Evolutionary conservation across 2,113 vertebrate genomes (phyloP).

Genomic region (Passer montanus): DNA sequence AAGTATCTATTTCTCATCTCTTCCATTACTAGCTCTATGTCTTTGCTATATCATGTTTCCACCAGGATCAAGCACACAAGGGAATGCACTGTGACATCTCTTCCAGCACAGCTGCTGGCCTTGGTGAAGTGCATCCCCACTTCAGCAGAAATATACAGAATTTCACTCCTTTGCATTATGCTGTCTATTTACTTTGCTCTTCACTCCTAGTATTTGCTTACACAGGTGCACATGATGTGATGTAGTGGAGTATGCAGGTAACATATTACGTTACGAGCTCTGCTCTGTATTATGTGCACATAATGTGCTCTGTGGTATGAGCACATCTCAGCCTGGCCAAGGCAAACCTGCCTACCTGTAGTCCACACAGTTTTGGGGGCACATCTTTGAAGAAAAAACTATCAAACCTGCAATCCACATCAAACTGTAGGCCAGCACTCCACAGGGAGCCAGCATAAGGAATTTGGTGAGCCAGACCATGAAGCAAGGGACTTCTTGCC

Average conservation of each 20-base stretch:
- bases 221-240: not conserved
- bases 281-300: not conserved
- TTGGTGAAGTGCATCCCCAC: not conserved
- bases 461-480: not conserved
- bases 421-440: not conserved
- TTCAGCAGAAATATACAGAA: not conserved
- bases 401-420: not conserved
- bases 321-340: not conserved
- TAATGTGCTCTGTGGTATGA: not conserved
- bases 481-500: not conserved
- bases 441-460: not conserved
- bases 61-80: not conserved
- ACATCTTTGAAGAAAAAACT: not conserved
- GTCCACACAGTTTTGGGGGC: not conserved
- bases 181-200: not conserved
- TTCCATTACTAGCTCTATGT: not conserved
- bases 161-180: not conserved
- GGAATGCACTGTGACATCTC: not conserved
- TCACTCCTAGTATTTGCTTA: not conserved
- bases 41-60: not conserved
- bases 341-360: not conserved
- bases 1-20: not conserved
- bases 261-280: fast-evolving
- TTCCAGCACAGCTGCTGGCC: not conserved
- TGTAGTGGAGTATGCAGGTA: not conserved